phyloP scores from a whole-genome alignment of 2,113 vertebrate genomes.

The Typhlomys cinereus region DNA sequence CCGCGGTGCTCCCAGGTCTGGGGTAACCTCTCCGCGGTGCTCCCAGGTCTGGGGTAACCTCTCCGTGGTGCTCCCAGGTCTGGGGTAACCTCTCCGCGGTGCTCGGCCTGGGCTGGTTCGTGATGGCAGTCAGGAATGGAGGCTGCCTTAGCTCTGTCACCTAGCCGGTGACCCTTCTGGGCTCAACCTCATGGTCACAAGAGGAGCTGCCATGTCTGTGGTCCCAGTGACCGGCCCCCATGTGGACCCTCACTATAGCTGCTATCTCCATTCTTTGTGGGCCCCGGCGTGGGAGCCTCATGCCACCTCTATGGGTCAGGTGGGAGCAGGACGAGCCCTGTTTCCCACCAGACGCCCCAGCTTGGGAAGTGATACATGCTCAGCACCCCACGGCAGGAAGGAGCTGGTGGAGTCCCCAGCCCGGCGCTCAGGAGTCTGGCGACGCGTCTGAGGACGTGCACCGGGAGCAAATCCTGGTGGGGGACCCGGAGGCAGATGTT shows the following conservation, averaged over 20 bases:
- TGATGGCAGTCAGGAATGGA: background rate
- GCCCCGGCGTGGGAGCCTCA: too few species aligned
- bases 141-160: background rate
- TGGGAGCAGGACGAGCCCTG: background rate
- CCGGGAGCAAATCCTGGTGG: background rate
- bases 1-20: too few species aligned
- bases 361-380: rapidly evolving
- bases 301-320: background rate
- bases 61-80: too few species aligned
- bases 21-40: too few species aligned
- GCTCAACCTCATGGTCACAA: rapidly evolving
- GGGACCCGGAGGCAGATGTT: background rate
- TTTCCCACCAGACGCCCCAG: background rate
- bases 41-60: too few species aligned
- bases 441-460: background rate
- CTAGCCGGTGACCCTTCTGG: rapidly evolving
- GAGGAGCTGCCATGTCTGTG: rapidly evolving
- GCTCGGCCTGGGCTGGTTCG: background rate
- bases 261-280: too few species aligned
- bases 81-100: too few species aligned
- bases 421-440: rapidly evolving
- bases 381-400: rapidly evolving
- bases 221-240: rapidly evolving
- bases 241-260: background rate
- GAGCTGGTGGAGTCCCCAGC: background rate